Percentiles rank a stretch among this genome's conserved stretches.
phyloP scores from a whole-genome alignment of 1,140 invertebrate species.

The Drosophila orena region DNA sequence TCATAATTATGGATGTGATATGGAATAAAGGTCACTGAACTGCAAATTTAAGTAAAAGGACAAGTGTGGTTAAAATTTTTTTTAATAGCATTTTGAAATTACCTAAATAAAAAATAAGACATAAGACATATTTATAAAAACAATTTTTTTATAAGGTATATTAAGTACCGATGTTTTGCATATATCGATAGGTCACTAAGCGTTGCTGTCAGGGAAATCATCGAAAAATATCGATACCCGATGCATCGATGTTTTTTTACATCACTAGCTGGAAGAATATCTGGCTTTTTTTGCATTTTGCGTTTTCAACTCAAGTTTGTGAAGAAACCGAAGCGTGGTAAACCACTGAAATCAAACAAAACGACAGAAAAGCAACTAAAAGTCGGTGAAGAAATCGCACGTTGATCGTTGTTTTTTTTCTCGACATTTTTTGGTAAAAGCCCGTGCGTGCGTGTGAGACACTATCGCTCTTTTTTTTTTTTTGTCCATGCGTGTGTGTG shows the following conservation, averaged over 20 bases:
- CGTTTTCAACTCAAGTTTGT: conserved; percentile 18
- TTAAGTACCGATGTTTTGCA: too few relatives aligned
- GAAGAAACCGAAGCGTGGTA: conserved; percentile 6
- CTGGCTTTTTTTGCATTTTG: conserved; percentile 14
- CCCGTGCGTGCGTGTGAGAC: conserved; percentile 20
- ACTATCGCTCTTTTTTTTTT: conserved; percentile 48
- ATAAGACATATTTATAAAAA: too few relatives aligned
- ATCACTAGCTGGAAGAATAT: conserved; percentile 14
- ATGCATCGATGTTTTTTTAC: conserved; percentile 12
- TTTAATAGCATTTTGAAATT: too few relatives aligned
- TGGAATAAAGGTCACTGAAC: too few relatives aligned
- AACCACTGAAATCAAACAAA: background rate
- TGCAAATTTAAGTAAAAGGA: too few relatives aligned
- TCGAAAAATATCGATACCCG: background rate
- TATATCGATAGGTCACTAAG: background rate
- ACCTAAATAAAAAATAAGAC: too few relatives aligned
- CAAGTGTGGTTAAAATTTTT: too few relatives aligned
- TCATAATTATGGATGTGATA: too few relatives aligned
- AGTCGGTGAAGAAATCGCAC: conserved; percentile 36
- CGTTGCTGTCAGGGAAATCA: too few relatives aligned
- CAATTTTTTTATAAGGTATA: too few relatives aligned
- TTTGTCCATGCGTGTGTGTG: conserved; percentile 49
- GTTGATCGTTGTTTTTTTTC: conserved; percentile 60
- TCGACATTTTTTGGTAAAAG: conserved; percentile 35
- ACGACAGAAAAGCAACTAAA: background rate